Evolutionary conservation across 2,888 invertebrate genomes (phyloP), one percentile per base, ranked within the genome.

Genomic region (Pilophorus perplexus): DNA sequence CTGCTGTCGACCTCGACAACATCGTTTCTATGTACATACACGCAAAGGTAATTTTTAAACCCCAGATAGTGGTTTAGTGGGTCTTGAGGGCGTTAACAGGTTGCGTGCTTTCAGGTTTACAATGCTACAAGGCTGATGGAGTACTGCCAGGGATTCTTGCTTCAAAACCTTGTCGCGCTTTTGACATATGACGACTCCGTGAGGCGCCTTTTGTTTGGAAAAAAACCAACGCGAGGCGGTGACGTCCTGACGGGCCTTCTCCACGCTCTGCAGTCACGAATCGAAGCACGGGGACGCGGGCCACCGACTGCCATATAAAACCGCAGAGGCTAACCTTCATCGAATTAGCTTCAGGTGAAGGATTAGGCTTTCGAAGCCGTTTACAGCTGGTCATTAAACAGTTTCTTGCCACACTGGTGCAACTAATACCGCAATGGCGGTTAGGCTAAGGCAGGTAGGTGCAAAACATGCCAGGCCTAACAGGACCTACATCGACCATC

Each of bases 141-240:
- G 78, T 93, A 90, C 77, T 93, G 93, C 75, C 93, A 93, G 79
- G 91, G 91, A 59, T 93, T 92, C 76, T 80, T 93, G 23, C 82
- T 93, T 48, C 93, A 93, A 79, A 93, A 93, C 75, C 90, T 93
- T 91, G 91, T 93, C n/a, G 90, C 92, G n/a, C 80, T 93, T 23
- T 80, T 93, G 52, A 93, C 92, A 0, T 93, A 91, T 74, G 93
- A 93, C 74, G 93, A 93, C 76, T 91, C 91, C 0, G 92, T 93
- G 0, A 90, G 93, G 75, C 84, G 92, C 69, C 79, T 93, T 65
- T 81, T 93, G 37, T 93, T 93, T 74, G 93, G 92, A 40, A 93
- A 92, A 77, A 88, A 92, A 74, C 59, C 59, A 2, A 80, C 93
- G 69, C 92, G 93, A 57, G 92, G 91, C 73, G 92, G 93, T 75